A percentile compares a stretch with the other conserved stretches of the same genome.
phyloP scores from a whole-genome alignment of 2,113 vertebrate species.

The Collichthys lucidus region DNA sequence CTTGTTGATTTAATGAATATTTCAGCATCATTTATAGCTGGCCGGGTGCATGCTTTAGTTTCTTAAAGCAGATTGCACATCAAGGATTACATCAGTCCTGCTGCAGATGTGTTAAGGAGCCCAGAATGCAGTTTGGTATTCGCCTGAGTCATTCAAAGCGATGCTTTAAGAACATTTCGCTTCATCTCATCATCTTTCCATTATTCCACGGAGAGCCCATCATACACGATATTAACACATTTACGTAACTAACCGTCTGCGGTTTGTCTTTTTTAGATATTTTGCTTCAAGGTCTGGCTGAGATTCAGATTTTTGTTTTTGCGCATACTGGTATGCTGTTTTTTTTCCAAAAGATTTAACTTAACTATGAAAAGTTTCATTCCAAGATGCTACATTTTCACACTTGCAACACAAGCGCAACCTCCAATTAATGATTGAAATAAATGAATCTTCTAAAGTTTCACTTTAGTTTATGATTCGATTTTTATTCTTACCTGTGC shows the following conservation, averaged over 20 bases:
- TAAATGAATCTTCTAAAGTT: not conserved
- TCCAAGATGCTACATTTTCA: not conserved
- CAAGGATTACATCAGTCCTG: not conserved
- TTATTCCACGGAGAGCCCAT: conserved; percentile 15
- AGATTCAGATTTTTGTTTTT: not conserved
- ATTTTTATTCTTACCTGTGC: not conserved
- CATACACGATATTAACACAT: conserved; percentile 1
- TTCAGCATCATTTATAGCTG: not conserved
- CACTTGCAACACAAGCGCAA: not conserved
- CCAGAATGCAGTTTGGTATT: not conserved
- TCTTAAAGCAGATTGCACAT: not conserved
- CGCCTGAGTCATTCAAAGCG: conserved; percentile 6
- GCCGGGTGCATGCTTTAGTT: not conserved
- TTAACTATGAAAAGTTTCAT: too few relatives aligned
- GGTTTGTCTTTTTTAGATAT: not conserved
- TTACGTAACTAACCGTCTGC: not conserved
- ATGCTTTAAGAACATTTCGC: conserved; percentile 10
- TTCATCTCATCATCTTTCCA: conserved; percentile 29
- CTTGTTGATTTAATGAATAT: not conserved
- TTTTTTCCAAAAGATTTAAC: not conserved
- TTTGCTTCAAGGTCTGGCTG: not conserved
- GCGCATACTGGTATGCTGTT: not conserved
- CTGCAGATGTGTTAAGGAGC: conserved; percentile 10
- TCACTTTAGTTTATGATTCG: not conserved
- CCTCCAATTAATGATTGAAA: not conserved